A percentile compares a stretch with the other conserved stretches of the same genome.
Conservation (phyloP, 2,888 invertebrate genomes). For the Andrena bicolor region DNA sequence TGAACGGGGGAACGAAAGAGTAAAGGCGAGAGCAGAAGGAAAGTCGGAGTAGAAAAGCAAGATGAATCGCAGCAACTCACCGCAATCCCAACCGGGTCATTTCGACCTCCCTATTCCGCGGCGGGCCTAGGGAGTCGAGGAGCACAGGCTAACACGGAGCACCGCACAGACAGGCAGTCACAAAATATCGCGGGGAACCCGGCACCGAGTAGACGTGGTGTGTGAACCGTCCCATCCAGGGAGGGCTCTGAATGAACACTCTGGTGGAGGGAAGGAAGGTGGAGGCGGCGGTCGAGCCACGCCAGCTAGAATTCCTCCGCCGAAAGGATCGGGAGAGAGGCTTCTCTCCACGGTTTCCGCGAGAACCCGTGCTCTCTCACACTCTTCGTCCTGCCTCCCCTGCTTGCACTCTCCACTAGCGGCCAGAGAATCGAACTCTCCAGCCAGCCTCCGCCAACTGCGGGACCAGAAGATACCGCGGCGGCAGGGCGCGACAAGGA, state of each 20-base stretch:
- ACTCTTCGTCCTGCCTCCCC: slow-evolving; percentile 46
- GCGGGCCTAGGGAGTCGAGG: slow-evolving; percentile 70
- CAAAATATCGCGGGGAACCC: slow-evolving; percentile 80
- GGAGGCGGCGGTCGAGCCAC: slow-evolving; percentile 76
- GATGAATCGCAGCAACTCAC: slow-evolving; percentile 76
- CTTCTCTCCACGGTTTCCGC: slow-evolving; percentile 55
- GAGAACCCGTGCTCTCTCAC: slow-evolving; percentile 55
- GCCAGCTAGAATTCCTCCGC: slow-evolving; percentile 84
- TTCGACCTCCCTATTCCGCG: slow-evolving; percentile 77
- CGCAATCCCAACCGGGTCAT: slow-evolving; percentile 83
- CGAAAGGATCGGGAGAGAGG: slow-evolving; percentile 79
- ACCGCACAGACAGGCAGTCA: slow-evolving; percentile 74
- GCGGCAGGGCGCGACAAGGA: slow-evolving; percentile 58
- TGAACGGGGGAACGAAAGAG: slow-evolving; percentile 12
- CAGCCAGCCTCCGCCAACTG: slow-evolving; percentile 63
- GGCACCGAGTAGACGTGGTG: slow-evolving; percentile 78
- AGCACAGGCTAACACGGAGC: slow-evolving; percentile 70
- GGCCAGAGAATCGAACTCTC: slow-evolving; percentile 62
- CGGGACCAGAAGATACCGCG: slow-evolving; percentile 62
- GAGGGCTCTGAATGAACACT: slow-evolving; percentile 82
- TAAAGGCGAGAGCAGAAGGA: slow-evolving; percentile 1
- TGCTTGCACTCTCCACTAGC: slow-evolving; percentile 26
- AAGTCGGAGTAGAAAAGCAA: slow-evolving; percentile 37
- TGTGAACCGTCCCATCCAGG: slow-evolving; percentile 83
- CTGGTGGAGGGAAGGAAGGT: slow-evolving; percentile 74